phyloP scores from a whole-genome alignment of 2,113 vertebrate species.

The Entomyzon cyanotis region DNA sequence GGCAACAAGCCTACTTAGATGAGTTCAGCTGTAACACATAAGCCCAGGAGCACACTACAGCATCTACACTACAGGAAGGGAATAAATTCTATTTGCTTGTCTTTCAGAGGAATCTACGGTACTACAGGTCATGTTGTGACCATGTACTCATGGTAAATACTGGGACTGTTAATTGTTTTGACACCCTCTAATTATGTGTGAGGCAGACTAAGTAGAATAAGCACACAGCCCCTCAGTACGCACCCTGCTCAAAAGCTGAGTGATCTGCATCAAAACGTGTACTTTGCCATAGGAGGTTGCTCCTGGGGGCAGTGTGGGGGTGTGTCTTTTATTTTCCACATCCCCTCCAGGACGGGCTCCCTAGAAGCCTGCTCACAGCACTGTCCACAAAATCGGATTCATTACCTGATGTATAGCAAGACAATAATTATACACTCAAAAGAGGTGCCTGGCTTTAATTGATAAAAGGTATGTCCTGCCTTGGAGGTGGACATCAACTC shows the following conservation, averaged over 20 bases:
- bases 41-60: rapidly evolving
- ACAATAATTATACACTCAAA: neutral
- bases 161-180: rapidly evolving
- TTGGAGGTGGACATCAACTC: neutral
- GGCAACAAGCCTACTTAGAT: neutral
- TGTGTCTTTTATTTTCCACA: neutral
- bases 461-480: neutral
- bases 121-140: too few relatives aligned
- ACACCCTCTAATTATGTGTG: neutral
- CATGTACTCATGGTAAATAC: neutral
- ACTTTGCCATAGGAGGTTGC: too few relatives aligned
- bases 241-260: rapidly evolving
- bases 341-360: neutral
- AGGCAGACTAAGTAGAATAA: neutral
- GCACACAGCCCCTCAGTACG: rapidly evolving
- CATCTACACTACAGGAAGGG: neutral
- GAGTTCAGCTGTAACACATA: neutral
- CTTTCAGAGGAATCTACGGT: neutral
- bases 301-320: neutral
- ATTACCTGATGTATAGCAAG: neutral
- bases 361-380: neutral
- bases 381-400: neutral
- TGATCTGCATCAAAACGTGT: rapidly evolving
- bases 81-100: neutral
- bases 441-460: neutral